Evolutionary conservation across 2,888 invertebrate genomes (phyloP).

Genomic region (Agonopterix alstromeriana): DNA sequence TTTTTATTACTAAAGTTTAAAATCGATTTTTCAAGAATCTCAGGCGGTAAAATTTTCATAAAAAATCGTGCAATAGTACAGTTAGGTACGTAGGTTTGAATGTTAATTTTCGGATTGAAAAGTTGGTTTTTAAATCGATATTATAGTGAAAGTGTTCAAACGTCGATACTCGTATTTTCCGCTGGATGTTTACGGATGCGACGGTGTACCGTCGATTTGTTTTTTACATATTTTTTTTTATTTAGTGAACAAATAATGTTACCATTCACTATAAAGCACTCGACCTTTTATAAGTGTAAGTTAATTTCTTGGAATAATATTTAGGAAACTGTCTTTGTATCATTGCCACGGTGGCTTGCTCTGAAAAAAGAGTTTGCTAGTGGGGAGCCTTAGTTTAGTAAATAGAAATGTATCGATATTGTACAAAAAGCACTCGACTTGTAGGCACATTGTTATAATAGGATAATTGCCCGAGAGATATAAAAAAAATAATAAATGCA

Average conservation of each 20-base stretch:
- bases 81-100: too few relatives aligned
- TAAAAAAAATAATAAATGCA: slow-evolving; percentile 59
- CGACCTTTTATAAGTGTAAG: slow-evolving; percentile 56
- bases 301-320: slow-evolving; percentile 44
- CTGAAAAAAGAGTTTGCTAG: slow-evolving; percentile 11
- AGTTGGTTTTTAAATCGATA: too few relatives aligned
- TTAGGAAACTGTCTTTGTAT: slow-evolving; percentile 27
- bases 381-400: slow-evolving; percentile 43
- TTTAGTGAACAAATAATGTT: slow-evolving; percentile 72
- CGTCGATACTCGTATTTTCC: too few relatives aligned
- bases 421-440: slow-evolving; percentile 69
- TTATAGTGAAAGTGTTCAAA: too few relatives aligned
- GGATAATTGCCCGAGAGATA: slow-evolving; percentile 64
- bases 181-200: not conserved
- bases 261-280: slow-evolving; percentile 70
- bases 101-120: too few relatives aligned
- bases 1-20: too few relatives aligned
- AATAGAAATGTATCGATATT: slow-evolving; percentile 57
- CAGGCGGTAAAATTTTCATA: slow-evolving; percentile 17
- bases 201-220: not conserved
- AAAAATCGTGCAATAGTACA: slow-evolving; percentile 22
- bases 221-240: slow-evolving; percentile 33
- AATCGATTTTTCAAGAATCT: slow-evolving; percentile 21
- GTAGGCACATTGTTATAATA: slow-evolving; percentile 71
- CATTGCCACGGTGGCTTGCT: slow-evolving; percentile 6